Evolutionary conservation across 2,888 invertebrate species (phyloP).

Genomic region (Yponomeuta malinellus): DNA sequence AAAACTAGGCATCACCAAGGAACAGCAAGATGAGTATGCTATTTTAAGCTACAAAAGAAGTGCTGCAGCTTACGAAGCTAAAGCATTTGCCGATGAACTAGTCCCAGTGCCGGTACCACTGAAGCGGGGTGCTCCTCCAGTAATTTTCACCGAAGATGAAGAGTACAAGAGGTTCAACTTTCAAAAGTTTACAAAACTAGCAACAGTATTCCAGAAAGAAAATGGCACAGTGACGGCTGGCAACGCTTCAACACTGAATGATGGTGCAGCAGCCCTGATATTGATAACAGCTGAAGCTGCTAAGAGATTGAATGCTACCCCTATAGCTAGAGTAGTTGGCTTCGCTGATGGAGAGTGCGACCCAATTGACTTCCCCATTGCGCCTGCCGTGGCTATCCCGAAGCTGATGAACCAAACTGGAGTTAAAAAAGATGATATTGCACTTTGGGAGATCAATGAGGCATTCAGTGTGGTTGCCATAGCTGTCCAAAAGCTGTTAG

Average conservation of each 20-base stretch:
- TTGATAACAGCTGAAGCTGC: constrained; percentile 88
- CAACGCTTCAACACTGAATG: constrained; percentile 98
- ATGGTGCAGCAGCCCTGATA: constrained; percentile 95
- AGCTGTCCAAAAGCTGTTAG: constrained; percentile 91
- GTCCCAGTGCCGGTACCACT: constrained; percentile 89
- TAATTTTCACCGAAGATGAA: constrained; percentile 90
- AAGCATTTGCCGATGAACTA: constrained; percentile 88
- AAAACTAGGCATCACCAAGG: constrained; percentile 87
- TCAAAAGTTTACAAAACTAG: constrained; percentile 89
- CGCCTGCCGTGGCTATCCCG: constrained; percentile 94
- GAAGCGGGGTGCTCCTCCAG: constrained; percentile 86
- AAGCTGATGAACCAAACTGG: constrained; percentile 89
- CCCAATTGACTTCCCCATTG: constrained; percentile 98
- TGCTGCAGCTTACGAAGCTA: constrained; percentile 86
- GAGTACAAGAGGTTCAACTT: constrained; percentile 96
- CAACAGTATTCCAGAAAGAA: constrained; percentile 95
- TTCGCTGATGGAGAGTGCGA: constrained; percentile 96
- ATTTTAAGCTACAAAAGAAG: constrained; percentile 93
- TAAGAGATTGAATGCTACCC: constrained; percentile 84
- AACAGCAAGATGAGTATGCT: constrained; percentile 96
- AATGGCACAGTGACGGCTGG: constrained; percentile 98
- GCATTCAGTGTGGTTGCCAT: constrained; percentile 97
- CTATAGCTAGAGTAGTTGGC: constrained; percentile 91
- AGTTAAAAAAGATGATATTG: constrained; percentile 89
- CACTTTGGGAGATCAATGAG: constrained; percentile 98